Base-by-base conservation (phyloP, 2,888 invertebrate species). In the Unio delphinus region DNA sequence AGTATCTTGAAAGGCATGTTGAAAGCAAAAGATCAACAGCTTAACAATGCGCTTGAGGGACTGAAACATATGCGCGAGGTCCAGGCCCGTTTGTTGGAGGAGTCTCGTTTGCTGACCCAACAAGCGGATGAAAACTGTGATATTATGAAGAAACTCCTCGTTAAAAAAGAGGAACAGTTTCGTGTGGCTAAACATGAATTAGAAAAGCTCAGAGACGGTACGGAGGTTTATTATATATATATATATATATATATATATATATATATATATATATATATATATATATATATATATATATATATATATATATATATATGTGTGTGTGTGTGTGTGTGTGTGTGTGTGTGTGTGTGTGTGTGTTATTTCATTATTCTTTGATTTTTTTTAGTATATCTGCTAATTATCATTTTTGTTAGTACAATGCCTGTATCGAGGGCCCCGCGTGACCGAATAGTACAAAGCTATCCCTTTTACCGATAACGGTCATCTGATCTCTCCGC, bases 21-120 rank as follows among this genome's bases (percentile, higher is more conserved):
- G 26, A 70, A 76, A 28, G 69, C 72, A 20, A 82, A 83, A 70
- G 83, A 85, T 23, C 64, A 66, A 4, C 80, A 84, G 69, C 68
- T 86, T 26, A 64, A 77, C 20, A 67, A 73, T 23, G 80, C 82
- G 5, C 72, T 73, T 15, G 62, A 73, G 18, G 73, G 81, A 54
- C 67, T 81, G 7, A 71, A 73, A 20, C 66, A 68, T 30, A 73
- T 80, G 75, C 68, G 70, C 17, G 56, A 57, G 4, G n/a, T 74
- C 8, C 76, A 76, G 26, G 23, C 55, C n/a, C 72, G 70, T 45
- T 69, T 76, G 0, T 55, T 72, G 7, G 76, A 74, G 65, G 70
- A 74, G 57, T 74, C 74, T 4, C 68, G 65, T 56, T 68, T 65
- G 55, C 62, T 76, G 5, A 73, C 76, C 67, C 74, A 74, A 20